A percentile compares a stretch with the other conserved stretches of the same genome.
Evolutionary conservation across 2,113 vertebrate species (phyloP).

Genomic region (Dicrurus megarhynchus): DNA sequence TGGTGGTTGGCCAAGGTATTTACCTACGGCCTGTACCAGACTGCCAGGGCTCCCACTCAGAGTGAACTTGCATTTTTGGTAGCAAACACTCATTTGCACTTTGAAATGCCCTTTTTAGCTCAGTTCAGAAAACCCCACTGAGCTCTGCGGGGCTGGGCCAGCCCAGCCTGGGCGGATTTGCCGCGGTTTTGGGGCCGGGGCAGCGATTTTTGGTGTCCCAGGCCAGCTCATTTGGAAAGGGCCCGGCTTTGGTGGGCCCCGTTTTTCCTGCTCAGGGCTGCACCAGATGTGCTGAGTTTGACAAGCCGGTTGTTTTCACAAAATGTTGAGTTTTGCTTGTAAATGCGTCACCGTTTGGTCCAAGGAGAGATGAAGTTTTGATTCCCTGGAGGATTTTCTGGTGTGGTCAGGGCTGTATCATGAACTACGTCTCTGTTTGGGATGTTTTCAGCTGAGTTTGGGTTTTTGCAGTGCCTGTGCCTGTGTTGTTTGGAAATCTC

Average conservation of each 20-base stretch:
- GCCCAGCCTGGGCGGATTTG: neutral
- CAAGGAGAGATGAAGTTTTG: neutral
- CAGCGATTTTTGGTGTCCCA: neutral
- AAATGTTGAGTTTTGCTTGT: neutral
- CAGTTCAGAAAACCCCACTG: neutral
- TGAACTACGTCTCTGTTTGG: neutral
- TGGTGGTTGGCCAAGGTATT: conserved; percentile 67
- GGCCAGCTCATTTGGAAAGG: neutral
- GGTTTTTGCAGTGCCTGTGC: neutral
- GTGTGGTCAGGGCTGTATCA: neutral
- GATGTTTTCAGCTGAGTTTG: neutral
- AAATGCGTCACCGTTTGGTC: neutral
- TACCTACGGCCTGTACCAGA: conserved; percentile 33
- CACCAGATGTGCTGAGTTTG: neutral
- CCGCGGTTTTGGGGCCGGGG: neutral
- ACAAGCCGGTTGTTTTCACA: neutral
- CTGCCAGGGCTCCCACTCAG: conserved; percentile 25
- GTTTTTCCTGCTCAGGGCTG: neutral
- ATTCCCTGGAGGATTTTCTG: neutral
- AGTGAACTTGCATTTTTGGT: conserved; percentile 3
- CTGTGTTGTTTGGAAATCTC: conserved; percentile 2
- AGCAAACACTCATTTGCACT: neutral
- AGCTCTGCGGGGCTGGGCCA: neutral
- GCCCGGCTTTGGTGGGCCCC: neutral
- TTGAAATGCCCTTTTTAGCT: neutral